phyloP scores from a whole-genome alignment of 2,797 vertebrate genomes.

The Sparus aurata region DNA sequence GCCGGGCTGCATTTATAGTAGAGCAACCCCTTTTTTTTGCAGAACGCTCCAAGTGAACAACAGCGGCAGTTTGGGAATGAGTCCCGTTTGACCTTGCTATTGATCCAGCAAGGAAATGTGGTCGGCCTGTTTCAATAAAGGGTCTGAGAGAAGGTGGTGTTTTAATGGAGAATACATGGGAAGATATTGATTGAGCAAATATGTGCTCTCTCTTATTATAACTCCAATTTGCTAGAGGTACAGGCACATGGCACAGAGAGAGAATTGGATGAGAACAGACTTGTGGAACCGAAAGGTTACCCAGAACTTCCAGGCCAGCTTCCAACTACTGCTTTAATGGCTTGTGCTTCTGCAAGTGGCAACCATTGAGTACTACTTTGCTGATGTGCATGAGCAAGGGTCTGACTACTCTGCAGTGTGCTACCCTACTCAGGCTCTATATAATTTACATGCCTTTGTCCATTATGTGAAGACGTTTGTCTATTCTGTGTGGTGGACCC shows the following conservation, averaged over 20 bases:
- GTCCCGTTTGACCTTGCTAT: slow-evolving; percentile 64
- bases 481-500: slow-evolving; percentile 36
- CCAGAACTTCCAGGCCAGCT: slow-evolving; percentile 16
- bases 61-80: slow-evolving; percentile 61
- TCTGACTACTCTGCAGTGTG: background rate
- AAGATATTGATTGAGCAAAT: slow-evolving; percentile 47
- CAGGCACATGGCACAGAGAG: background rate
- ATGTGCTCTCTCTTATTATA: slow-evolving; percentile 32
- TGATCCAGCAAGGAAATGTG: slow-evolving; percentile 54
- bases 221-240: slow-evolving; percentile 17
- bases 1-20: slow-evolving; percentile 50
- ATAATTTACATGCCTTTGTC: slow-evolving; percentile 57
- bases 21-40: slow-evolving; percentile 47
- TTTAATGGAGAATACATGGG: slow-evolving; percentile 46
- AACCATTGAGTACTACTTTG: slow-evolving; percentile 29
- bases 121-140: slow-evolving; percentile 40
- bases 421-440: slow-evolving; percentile 30
- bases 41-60: slow-evolving; percentile 51
- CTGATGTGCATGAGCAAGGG: too few species aligned
- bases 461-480: slow-evolving; percentile 44
- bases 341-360: slow-evolving; percentile 22
- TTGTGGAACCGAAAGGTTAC: slow-evolving; percentile 18
- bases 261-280: slow-evolving; percentile 21
- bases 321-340: slow-evolving; percentile 30
- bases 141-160: slow-evolving; percentile 28